Conservation (phyloP, 1,140 invertebrate species). For the Ostrea edulis region DNA sequence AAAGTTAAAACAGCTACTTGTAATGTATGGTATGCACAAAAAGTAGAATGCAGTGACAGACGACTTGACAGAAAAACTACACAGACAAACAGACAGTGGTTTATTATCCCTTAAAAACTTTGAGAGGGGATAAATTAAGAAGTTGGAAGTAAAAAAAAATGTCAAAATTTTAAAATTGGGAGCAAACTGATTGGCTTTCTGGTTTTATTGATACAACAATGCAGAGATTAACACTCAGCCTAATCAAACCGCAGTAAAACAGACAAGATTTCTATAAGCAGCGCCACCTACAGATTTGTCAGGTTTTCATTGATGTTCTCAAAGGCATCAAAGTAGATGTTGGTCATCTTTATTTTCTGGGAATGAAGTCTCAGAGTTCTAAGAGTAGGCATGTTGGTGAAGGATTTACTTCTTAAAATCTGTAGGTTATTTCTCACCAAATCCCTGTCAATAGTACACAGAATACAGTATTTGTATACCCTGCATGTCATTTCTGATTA, state of each 20-base stretch:
- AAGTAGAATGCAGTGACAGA: too few relatives aligned
- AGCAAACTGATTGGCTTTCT: too few relatives aligned
- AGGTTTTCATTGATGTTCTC: conserved; percentile 56
- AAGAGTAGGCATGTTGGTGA: conserved; percentile 59
- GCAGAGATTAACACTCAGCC: neutral
- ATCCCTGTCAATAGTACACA: conserved; percentile 47
- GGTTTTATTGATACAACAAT: neutral
- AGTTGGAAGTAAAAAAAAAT: too few relatives aligned
- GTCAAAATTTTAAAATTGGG: too few relatives aligned
- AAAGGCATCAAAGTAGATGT: conserved; percentile 63
- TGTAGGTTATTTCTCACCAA: conserved; percentile 59
- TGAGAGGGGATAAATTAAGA: too few relatives aligned
- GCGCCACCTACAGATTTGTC: conserved; percentile 56
- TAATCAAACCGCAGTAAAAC: neutral
- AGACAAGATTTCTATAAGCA: neutral
- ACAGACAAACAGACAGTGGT: too few relatives aligned
- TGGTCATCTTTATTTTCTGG: conserved; percentile 54
- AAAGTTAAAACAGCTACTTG: conserved; percentile 1
- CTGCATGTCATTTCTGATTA: neutral
- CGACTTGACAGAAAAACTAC: too few relatives aligned
- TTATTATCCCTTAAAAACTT: too few relatives aligned
- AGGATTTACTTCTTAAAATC: conserved; percentile 48
- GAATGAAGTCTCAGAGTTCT: conserved; percentile 59
- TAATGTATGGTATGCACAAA: too few relatives aligned
- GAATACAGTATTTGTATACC: neutral